Evolutionary conservation across 2,797 vertebrate species (phyloP), one percentile per base, ranked within the genome.

Genomic region (Rhincodon typus): DNA sequence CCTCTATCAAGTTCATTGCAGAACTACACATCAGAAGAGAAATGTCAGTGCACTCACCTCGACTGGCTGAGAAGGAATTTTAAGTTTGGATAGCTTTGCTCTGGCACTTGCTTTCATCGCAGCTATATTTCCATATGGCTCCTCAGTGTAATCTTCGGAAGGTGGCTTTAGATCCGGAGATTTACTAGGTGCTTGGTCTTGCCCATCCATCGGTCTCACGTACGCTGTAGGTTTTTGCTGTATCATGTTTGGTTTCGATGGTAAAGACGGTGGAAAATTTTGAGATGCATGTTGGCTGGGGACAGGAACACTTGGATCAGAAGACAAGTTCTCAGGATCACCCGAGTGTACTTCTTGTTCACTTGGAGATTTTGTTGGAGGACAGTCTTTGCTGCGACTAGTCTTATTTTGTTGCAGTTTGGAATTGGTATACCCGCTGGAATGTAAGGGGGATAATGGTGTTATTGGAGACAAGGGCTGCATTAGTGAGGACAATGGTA

Each of bases 191-290:
- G 98, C 97, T 97, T 99, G 99, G 96, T 99, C 99, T 96, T 98
- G 99, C 94, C 98, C 99, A 42, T 99, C 99, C 99, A 99, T 99
- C 96, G 99, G 99, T 95, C 99, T 98, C 95, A 99, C 99, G 0
- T 99, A 99, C 0, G 99, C 99, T 0, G 98, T 99, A 82, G 99
- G 99, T 97, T 99, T 99, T 97, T 98, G 98, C 95, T 98, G 98
- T 97, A 98, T 98, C 53, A 97, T 97, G 95, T 97, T 97, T 79
- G 95, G 97, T 97, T 99, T 99, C 25, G 98, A 98, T 27, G 98
- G 97, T 95, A 98, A 97, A 1, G 98, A 97, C 0, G 98, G 97
- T 50, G 98, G 98, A 25, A 99, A 99, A 23, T 97, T 97, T 97
- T 99, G 99, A 82, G 98, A 97, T 62, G 98, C 97, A 74, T 98